Evolutionary conservation across 2,113 vertebrate genomes (phyloP).

Genomic region (Empidonax alnorum): DNA sequence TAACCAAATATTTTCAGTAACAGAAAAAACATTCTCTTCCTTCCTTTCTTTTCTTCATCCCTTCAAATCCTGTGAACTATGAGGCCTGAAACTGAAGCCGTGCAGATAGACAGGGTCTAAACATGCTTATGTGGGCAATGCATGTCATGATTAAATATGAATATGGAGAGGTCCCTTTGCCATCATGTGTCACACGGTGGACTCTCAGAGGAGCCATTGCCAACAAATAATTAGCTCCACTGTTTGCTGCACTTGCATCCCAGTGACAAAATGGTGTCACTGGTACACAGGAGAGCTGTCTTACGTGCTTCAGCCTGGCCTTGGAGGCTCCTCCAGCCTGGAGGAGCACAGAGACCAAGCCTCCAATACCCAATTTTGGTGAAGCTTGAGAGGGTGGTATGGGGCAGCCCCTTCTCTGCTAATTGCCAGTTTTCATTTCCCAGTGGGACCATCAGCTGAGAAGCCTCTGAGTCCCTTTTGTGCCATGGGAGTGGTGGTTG

Average conservation of each 20-base stretch:
- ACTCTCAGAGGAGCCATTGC: constrained; percentile 31
- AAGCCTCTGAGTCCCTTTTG: neutral
- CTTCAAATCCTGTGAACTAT: neutral
- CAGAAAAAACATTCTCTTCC: neutral
- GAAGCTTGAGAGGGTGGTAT: neutral
- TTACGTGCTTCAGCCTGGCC: fast-evolving
- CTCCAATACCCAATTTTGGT: neutral
- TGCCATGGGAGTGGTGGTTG: neutral
- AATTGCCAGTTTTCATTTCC: neutral
- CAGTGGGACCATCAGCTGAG: fast-evolving
- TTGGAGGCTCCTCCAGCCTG: neutral
- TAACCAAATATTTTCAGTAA: neutral
- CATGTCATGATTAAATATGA: neutral
- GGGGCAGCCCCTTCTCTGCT: neutral
- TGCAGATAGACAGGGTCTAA: neutral
- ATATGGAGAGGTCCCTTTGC: neutral
- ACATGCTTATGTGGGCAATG: neutral
- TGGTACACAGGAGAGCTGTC: constrained; percentile 18
- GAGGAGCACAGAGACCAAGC: neutral
- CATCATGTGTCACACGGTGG: neutral
- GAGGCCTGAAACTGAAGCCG: neutral
- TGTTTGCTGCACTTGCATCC: neutral
- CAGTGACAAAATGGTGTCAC: constrained; percentile 62
- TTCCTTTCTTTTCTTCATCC: neutral
- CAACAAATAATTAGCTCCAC: neutral